A percentile compares a stretch with the other conserved stretches of the same genome.
These are phyloP conservation scores for Mylabris phalerata DNA, from an alignment of 1,140 invertebrate genomes.

Conservation along the genomic window DNA sequence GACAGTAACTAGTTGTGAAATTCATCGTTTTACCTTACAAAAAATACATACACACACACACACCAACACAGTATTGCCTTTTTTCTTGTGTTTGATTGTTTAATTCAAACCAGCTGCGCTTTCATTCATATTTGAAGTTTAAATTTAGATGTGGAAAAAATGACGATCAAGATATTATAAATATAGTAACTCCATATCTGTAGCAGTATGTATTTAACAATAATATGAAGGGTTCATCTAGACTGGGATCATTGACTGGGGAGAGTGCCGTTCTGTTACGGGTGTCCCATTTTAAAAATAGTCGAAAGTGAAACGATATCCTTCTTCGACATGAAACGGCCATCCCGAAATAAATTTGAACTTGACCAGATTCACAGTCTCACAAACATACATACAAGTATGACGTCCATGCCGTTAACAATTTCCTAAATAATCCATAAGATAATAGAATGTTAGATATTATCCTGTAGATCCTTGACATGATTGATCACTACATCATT, in stretches of 20 bases:
- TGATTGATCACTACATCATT: constrained; percentile 11
- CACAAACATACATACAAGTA: not conserved
- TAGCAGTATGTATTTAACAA: too few relatives aligned
- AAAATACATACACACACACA: not conserved
- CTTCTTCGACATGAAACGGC: not conserved
- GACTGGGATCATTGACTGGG: too few relatives aligned
- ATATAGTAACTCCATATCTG: too few relatives aligned
- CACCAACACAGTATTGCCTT: not conserved
- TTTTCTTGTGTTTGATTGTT: constrained; percentile 2
- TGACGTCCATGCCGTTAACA: not conserved
- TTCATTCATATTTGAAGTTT: not conserved
- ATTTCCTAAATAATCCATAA: too few relatives aligned
- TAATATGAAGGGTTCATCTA: too few relatives aligned
- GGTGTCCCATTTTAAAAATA: constrained; percentile 5
- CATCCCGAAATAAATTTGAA: constrained; percentile 1
- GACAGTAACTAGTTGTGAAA: not conserved
- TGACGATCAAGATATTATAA: too few relatives aligned
- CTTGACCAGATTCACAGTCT: not conserved
- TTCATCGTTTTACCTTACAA: too few relatives aligned
- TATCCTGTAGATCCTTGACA: not conserved
- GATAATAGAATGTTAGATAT: not conserved
- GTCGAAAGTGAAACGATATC: constrained; percentile 3
- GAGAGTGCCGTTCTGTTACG: too few relatives aligned
- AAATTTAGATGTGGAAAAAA: not conserved
- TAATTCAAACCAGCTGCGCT: constrained; percentile 4